phyloP scores from a whole-genome alignment of 2,797 vertebrate genomes.

The Artibeus lituratus region DNA sequence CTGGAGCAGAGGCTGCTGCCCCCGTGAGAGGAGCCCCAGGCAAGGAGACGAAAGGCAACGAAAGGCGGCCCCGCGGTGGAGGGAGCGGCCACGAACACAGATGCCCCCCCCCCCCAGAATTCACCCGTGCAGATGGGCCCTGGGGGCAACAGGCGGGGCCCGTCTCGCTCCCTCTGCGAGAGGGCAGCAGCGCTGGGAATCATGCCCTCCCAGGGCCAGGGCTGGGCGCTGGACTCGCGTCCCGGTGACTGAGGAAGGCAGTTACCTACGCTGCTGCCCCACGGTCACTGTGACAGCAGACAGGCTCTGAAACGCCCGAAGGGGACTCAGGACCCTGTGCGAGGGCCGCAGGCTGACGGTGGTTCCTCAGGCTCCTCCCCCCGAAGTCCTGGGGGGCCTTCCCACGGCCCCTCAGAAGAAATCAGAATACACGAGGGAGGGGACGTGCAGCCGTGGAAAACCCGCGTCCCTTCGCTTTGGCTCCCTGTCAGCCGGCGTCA shows the following conservation, averaged over 20 bases:
- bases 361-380: too few relatives aligned
- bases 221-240: accelerated
- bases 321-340: accelerated
- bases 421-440: accelerated
- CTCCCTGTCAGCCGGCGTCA: too few relatives aligned
- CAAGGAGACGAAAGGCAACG: background rate
- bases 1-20: too few relatives aligned
- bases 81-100: accelerated
- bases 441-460: accelerated
- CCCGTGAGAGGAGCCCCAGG: background rate
- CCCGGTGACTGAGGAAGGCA: background rate
- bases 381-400: accelerated
- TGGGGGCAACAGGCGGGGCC: accelerated
- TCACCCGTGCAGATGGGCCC: accelerated
- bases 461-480: background rate
- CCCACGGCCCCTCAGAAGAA: background rate
- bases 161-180: accelerated
- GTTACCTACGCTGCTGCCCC: accelerated
- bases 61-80: background rate
- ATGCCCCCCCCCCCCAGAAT: accelerated
- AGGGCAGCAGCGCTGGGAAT: accelerated
- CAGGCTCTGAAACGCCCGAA: background rate
- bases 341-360: accelerated
- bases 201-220: too few relatives aligned
- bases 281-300: accelerated